phyloP scores from a whole-genome alignment of 2,888 invertebrate species.

The Ephialtes manifestator region DNA sequence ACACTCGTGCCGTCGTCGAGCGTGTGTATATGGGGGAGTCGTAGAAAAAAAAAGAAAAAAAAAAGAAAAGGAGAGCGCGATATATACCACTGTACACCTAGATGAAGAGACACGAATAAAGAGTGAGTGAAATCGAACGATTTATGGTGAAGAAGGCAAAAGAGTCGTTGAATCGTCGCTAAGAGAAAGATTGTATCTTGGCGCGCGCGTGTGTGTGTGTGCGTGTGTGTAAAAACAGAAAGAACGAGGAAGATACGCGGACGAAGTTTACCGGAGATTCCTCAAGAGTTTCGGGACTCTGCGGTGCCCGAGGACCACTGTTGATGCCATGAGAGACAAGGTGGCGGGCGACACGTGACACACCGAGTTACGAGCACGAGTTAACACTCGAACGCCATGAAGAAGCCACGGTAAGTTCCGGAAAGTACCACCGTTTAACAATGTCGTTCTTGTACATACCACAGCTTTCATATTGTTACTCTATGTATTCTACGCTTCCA shows the following conservation, averaged over 20 bases:
- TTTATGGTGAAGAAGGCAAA: conserved; percentile 22
- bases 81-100: conserved; percentile 44
- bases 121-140: conserved; percentile 34
- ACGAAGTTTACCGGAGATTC: conserved; percentile 6
- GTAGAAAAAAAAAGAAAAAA: conserved; percentile 49
- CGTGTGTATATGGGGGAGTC: conserved; percentile 20
- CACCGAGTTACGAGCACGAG: conserved; percentile 75
- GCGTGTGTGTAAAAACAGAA: conserved; percentile 30
- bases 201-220: conserved; percentile 7
- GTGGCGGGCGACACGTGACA: conserved; percentile 80
- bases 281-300: conserved; percentile 24
- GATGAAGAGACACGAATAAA: conserved; percentile 37
- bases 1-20: conserved; percentile 63
- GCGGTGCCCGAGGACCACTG: conserved; percentile 59
- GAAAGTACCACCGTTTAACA: conserved; percentile 29
- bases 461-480: neutral
- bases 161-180: conserved; percentile 17
- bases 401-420: conserved; percentile 82
- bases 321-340: conserved; percentile 79
- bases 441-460: conserved; percentile 18
- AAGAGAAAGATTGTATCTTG: conserved; percentile 26
- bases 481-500: neutral
- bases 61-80: conserved; percentile 55
- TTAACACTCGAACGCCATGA: conserved; percentile 77
- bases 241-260: neutral